Base-by-base conservation (phyloP, 2,113 vertebrate genomes). In the Leiothrix lutea region DNA sequence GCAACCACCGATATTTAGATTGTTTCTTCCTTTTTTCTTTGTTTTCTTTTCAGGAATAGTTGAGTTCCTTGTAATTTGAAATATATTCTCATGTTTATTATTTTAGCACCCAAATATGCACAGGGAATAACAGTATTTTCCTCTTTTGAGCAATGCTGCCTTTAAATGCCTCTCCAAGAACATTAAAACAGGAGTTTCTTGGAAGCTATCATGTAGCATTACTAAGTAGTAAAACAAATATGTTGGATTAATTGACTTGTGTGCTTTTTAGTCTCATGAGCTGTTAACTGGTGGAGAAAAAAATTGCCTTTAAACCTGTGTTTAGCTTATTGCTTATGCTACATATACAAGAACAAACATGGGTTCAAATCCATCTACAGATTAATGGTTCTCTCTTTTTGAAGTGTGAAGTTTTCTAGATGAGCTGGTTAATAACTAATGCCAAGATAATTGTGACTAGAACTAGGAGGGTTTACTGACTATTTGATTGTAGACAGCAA, bases 301-400 rank as follows among this genome's bases (percentile, higher is more conserved):
- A 48, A 51, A 65, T 84, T 86, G 16, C 15, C 8, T 89, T 45
- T 61, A 85, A 85, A 90, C 5, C 23, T 71, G 6, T 42, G 11
- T 73, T 88, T 53, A 67, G 4, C 5, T 67, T 58, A 47, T 73
- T 74, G 35, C 20, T 77, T 70, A 11, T 71, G 24, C 24, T 91
- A 19, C 33, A 19, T 31, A 11, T n/a, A 23, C 38, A 62, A 58
- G 28, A 25, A 51, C 4, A 47, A 35, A 25, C 0, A 0, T 54
- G 23, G 28, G 44, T 89, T 79, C 36, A 72, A 83, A 48, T 87
- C 22, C 35, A 13, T 51, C 14, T 91, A 51, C 8, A 71, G 40
- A 67, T 71, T 40, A 84, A 25, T 35, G 12, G 6, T 25, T 73
- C 15, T 78, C 9, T 61, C 0, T 56, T 70, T 71, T 36, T 79